Evolutionary conservation across 2,888 invertebrate species (phyloP).

Genomic region (Agonopterix subpropinquella): DNA sequence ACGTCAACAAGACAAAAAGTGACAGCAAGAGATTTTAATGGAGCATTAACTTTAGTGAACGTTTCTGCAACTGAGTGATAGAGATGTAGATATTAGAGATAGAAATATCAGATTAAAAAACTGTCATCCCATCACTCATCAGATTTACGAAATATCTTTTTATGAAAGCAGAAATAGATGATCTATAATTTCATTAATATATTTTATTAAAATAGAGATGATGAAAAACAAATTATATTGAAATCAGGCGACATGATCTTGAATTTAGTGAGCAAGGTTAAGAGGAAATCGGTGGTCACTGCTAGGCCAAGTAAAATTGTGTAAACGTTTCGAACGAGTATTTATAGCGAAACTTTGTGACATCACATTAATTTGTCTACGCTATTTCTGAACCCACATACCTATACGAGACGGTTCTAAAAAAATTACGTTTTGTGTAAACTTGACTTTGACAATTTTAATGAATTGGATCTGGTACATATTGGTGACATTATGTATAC

Average conservation of each 20-base stretch:
- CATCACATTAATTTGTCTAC: conserved; percentile 30
- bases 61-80: too few species aligned
- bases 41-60: too few species aligned
- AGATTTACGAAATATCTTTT: neutral
- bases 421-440: conserved; percentile 5
- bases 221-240: conserved; percentile 11
- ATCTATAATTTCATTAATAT: neutral
- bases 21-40: too few species aligned
- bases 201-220: neutral
- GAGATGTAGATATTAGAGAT: too few species aligned
- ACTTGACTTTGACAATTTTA: conserved; percentile 9
- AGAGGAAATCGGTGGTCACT: conserved; percentile 42
- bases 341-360: conserved; percentile 41
- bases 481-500: neutral
- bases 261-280: conserved; percentile 51
- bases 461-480: neutral
- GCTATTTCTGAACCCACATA: conserved; percentile 36
- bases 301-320: conserved; percentile 42
- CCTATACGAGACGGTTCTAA: conserved; percentile 24
- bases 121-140: too few species aligned
- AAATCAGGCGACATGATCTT: conserved; percentile 39
- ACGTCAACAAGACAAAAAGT: too few species aligned
- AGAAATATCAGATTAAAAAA: too few species aligned
- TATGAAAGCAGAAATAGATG: neutral
- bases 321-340: conserved; percentile 40